Conservation (phyloP, 2,888 invertebrate species). For the Hoplodrina blanda region DNA sequence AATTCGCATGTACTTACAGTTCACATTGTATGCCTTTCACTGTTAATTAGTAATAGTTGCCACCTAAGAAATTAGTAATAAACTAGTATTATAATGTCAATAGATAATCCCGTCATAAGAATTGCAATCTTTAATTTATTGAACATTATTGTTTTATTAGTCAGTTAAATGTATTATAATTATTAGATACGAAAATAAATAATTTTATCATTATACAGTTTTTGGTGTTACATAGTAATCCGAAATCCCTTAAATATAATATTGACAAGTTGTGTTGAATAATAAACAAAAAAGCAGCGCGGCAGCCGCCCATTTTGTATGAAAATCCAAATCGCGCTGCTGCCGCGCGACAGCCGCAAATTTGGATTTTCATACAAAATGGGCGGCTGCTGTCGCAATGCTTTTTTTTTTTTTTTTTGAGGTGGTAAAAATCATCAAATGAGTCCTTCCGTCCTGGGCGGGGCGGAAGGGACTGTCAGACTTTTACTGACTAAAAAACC, state of each 20-base stretch:
- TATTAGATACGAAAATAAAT: slow-evolving; percentile 83
- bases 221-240: slow-evolving; percentile 33
- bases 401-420: too few species aligned
- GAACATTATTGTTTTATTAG: slow-evolving; percentile 74
- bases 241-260: background rate
- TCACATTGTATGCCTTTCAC: slow-evolving; percentile 50
- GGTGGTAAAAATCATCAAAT: too few species aligned
- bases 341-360: too few species aligned
- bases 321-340: too few species aligned
- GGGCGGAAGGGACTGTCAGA: too few species aligned
- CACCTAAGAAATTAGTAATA: slow-evolving; percentile 56
- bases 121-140: slow-evolving; percentile 78
- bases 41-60: slow-evolving; percentile 50
- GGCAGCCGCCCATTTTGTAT: too few species aligned
- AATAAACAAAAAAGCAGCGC: too few species aligned
- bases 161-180: slow-evolving; percentile 81
- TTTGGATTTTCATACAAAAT: too few species aligned
- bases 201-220: slow-evolving; percentile 74
- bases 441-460: too few species aligned
- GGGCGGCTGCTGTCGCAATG: too few species aligned
- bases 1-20: slow-evolving; percentile 55
- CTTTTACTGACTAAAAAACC: too few species aligned
- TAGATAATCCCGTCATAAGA: slow-evolving; percentile 65
- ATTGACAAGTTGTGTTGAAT: background rate
- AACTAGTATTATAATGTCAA: slow-evolving; percentile 58